A percentile compares a stretch with the other conserved stretches of the same genome.
Conservation (phyloP, 2,797 vertebrate genomes). For the Danio albolineatus region DNA sequence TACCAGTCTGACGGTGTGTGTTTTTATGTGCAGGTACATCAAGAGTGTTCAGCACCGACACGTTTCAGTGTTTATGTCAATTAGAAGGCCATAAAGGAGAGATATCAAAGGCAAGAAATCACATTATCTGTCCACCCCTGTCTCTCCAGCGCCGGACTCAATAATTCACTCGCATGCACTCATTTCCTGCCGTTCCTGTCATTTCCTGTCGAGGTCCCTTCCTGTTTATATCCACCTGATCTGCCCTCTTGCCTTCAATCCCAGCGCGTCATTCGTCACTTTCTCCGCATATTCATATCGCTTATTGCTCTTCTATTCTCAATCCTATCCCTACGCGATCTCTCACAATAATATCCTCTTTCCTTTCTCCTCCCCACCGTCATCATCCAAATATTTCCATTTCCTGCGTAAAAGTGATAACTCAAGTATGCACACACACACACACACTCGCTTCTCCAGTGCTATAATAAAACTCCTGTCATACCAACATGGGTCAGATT, state of each 20-base stretch:
- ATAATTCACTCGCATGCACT: conserved; percentile 11
- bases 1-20: conserved; percentile 3
- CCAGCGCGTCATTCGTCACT: not conserved
- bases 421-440: conserved; percentile 32
- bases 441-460: not conserved
- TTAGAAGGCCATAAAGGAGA: conserved; percentile 90
- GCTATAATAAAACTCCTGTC: conserved; percentile 44
- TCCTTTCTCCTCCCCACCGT: conserved; percentile 16
- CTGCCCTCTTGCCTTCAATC: conserved; percentile 4
- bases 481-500: conserved; percentile 39
- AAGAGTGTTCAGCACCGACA: conserved; percentile 83
- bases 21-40: conserved; percentile 82
- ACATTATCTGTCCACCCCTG: not conserved
- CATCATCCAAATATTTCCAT: conserved; percentile 40
- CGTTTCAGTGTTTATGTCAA: conserved; percentile 84
- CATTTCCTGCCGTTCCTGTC: conserved; percentile 38
- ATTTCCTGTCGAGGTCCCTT: conserved; percentile 33
- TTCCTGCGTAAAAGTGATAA: conserved; percentile 51
- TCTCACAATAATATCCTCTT: conserved; percentile 42
- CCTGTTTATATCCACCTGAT: conserved; percentile 39
- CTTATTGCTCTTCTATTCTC: conserved; percentile 9
- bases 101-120: conserved; percentile 87
- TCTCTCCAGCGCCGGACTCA: conserved; percentile 13
- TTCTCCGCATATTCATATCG: conserved; percentile 4
- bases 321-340: conserved; percentile 39